Base-by-base conservation (phyloP, 23 tunicate genomes). In the Styela plicata region DNA sequence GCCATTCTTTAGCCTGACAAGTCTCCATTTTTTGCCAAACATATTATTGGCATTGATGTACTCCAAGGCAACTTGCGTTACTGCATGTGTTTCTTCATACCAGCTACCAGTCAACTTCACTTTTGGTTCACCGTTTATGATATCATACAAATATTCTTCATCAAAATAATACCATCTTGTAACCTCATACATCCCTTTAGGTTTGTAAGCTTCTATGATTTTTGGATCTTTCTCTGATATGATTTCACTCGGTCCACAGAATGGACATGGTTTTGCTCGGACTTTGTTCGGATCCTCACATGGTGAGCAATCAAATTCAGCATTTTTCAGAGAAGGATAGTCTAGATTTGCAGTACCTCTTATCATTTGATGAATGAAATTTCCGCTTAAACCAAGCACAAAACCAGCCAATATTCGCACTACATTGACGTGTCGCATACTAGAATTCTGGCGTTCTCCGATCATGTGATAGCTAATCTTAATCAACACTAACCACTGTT, bases 151-250 rank as follows among this genome's bases (percentile, higher is more conserved):
- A 61, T 70, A 7, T 16, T 75, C 61, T 53, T 93, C 85, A 73
- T 88, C 94, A 69, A 93, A 85, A 16, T 89, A 65, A 2, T 44
- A 52, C 98, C 98, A 93, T 68, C 98, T 69, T 25, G 87, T 93
- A 21, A 93, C 83, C 69, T 93, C 98, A 76, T 93, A 93, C 98
- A 93, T 93, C 3, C 98, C 98, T 68, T 71, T 93, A 0, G 98
- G 98, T 85, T 93, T 88, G 65, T 88, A 93, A 2, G 82, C 31
- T 13, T 76, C 64, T 26, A 33, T 53, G 27, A 76, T 53, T 25
- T 27, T 36, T 23, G 0, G 0, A 44, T 76, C 81, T 7, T 36
- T 36, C 31, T 44, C 53, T 65, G 17, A 5, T 20, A 27, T 53
- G 10, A 76, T 57, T 25, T 27, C 27, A 22, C n/a, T 44, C 81